Conservation (phyloP, 2,797 vertebrate species). For the Delichon dasypus region DNA sequence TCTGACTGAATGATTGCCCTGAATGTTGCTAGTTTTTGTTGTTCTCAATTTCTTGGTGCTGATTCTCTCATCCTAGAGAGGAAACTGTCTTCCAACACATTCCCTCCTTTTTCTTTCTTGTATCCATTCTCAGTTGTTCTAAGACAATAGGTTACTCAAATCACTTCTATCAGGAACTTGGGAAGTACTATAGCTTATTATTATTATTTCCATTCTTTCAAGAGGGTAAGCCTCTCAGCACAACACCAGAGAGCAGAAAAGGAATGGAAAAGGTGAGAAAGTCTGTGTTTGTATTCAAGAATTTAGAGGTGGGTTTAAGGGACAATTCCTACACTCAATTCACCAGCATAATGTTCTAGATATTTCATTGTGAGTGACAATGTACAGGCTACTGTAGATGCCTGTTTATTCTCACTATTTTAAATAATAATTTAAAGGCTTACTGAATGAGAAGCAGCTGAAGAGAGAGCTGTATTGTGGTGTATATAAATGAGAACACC, state of each 20-base stretch:
- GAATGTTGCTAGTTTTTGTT: not conserved
- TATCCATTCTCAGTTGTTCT: not conserved
- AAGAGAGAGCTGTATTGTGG: not conserved
- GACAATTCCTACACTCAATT: not conserved
- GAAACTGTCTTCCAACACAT: not conserved
- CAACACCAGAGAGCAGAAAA: not conserved
- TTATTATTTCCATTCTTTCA: not conserved
- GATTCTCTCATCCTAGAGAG: not conserved
- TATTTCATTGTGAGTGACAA: not conserved
- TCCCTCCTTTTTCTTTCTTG: not conserved
- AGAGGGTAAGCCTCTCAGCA: not conserved
- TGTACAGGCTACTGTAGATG: not conserved
- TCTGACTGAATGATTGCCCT: not conserved
- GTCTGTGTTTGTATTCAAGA: not conserved
- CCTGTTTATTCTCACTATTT: not conserved
- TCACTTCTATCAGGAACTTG: not conserved
- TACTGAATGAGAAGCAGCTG: not conserved
- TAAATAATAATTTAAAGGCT: not conserved
- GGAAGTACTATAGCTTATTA: not conserved
- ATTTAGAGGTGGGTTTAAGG: not conserved
- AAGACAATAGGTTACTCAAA: not conserved
- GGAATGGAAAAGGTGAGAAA: not conserved
- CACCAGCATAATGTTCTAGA: not conserved
- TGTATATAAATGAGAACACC: not conserved
- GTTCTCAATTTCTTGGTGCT: not conserved